phyloP scores from a whole-genome alignment of 92 coral and sea anemone genomes.

The Galaxea fascicularis region DNA sequence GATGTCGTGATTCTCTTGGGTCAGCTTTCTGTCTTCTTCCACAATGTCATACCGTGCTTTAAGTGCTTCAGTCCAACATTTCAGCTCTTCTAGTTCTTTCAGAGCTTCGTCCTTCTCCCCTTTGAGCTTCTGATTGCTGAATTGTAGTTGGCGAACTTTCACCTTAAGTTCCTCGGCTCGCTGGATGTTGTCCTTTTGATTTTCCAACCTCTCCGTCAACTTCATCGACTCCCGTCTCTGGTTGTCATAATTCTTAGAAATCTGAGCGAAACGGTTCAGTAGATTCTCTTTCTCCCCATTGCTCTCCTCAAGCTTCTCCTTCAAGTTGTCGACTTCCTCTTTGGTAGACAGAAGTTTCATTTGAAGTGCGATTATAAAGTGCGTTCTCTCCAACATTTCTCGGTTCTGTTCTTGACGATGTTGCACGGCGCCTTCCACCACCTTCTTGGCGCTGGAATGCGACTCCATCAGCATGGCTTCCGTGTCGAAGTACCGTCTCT shows the following conservation, averaged over 20 bases:
- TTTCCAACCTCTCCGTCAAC: slow-evolving; percentile 79
- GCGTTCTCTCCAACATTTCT: slow-evolving; percentile 87
- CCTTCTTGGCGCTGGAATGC: slow-evolving; percentile 75
- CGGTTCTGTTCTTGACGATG: slow-evolving; percentile 73
- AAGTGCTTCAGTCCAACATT: slow-evolving; percentile 90
- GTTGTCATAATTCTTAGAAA: slow-evolving; percentile 78
- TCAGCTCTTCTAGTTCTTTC: slow-evolving; percentile 80
- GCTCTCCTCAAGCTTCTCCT: slow-evolving; percentile 66
- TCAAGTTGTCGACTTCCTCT: slow-evolving; percentile 82
- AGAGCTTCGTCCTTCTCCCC: slow-evolving; percentile 78
- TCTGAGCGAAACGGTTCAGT: slow-evolving; percentile 68
- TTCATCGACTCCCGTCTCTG: slow-evolving; percentile 95
- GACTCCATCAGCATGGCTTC: slow-evolving; percentile 66
- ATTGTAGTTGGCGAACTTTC: slow-evolving; percentile 84
- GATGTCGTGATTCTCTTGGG: slow-evolving; percentile 82
- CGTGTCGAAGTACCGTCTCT: slow-evolving; percentile 69
- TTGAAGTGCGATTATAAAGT: slow-evolving; percentile 92
- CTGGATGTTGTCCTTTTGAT: slow-evolving; percentile 87
- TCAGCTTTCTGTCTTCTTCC: slow-evolving; percentile 85
- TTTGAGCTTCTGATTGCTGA: slow-evolving; percentile 73
- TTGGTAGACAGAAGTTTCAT: slow-evolving; percentile 90
- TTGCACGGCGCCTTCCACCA: slow-evolving; percentile 65
- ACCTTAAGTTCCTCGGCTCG: slow-evolving; percentile 81
- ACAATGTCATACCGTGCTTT: slow-evolving; percentile 95
- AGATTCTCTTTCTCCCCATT: slow-evolving; percentile 63